phyloP scores from a whole-genome alignment of 2,113 vertebrate genomes.

The Apeltes quadracus region DNA sequence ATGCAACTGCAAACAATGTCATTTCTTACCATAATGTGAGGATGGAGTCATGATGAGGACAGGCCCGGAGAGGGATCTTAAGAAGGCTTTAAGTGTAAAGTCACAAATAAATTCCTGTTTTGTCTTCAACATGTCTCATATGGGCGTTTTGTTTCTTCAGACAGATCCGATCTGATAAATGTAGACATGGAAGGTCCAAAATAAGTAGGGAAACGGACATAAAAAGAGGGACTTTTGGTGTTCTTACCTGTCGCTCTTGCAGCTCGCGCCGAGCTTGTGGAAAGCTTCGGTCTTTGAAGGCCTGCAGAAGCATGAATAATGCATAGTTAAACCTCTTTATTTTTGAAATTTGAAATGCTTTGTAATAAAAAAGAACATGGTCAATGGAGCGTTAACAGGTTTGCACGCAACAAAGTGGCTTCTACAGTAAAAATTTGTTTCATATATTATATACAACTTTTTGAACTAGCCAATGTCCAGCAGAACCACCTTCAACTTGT shows the following conservation, averaged over 20 bases:
- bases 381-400: conserved; percentile 44
- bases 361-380: conserved; percentile 73
- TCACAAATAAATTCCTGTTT: neutral
- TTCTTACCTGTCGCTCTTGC: conserved; percentile 33
- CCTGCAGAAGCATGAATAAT: conserved; percentile 73
- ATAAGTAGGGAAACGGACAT: conserved; percentile 4
- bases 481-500: neutral
- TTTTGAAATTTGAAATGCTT: conserved; percentile 77
- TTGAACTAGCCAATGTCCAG: neutral
- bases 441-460: neutral
- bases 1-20: neutral
- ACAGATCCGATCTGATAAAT: neutral
- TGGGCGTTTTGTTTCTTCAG: neutral
- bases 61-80: neutral
- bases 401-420: conserved; percentile 56
- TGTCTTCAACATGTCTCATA: conserved; percentile 3
- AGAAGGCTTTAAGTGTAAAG: neutral
- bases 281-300: conserved; percentile 57
- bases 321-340: conserved; percentile 71
- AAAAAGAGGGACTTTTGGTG: conserved; percentile 20
- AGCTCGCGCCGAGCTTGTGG: conserved; percentile 42
- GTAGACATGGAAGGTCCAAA: neutral
- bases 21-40: neutral
- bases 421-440: neutral
- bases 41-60: conserved; percentile 1